Conservation (phyloP, 1,140 invertebrate species). For the Ceratosolen solmsi region DNA sequence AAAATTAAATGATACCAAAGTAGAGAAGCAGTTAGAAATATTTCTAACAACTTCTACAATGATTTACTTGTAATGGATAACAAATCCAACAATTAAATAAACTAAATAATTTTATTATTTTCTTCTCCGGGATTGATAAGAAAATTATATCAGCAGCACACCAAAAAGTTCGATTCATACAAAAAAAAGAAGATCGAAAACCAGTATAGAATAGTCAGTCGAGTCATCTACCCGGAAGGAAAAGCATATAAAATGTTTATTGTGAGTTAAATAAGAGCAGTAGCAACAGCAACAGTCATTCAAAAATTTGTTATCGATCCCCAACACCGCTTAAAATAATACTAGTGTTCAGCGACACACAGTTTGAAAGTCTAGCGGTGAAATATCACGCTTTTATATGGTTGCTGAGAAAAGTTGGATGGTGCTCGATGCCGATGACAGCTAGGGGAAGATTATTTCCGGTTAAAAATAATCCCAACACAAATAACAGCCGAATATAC, state of each 20-base stretch:
- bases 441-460: conserved; percentile 35
- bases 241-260: background rate
- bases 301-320: conserved; percentile 45
- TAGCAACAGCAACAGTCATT: background rate
- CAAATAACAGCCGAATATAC: background rate
- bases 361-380: conserved; percentile 34
- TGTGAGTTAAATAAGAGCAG: background rate
- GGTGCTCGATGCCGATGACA: background rate
- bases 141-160: background rate
- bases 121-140: background rate
- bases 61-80: too few species aligned
- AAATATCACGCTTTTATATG: conserved; percentile 10
- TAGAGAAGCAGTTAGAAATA: too few species aligned
- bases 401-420: background rate
- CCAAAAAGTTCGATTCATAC: background rate
- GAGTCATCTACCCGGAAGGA: background rate
- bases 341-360: background rate
- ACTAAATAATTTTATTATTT: background rate
- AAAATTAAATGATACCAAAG: too few species aligned
- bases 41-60: too few species aligned
- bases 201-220: background rate
- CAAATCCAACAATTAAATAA: background rate
- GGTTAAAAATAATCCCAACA: conserved; percentile 20
- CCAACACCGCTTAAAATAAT: conserved; percentile 17
- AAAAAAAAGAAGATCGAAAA: background rate